A percentile compares a stretch with the other conserved stretches of the same genome.
Evolutionary conservation across 2,888 invertebrate species (phyloP).

Genomic region (Sarcophaga rosellei): DNA sequence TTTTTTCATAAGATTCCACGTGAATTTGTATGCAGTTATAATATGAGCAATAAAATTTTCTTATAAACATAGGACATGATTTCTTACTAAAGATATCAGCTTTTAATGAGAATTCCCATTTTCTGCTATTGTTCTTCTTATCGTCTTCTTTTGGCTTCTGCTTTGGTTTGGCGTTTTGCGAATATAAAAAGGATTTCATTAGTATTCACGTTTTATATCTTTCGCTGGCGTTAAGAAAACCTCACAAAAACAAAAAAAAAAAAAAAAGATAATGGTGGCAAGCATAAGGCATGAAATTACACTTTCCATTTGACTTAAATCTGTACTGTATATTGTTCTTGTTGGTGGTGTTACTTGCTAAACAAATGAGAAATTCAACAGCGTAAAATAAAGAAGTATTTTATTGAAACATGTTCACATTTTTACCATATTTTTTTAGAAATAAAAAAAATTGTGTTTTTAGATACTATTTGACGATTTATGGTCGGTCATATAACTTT

Average conservation of each 20-base stretch:
- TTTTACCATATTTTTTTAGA: too few species aligned
- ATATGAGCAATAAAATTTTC: conserved; percentile 59
- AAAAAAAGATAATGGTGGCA: neutral
- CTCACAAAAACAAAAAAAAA: neutral
- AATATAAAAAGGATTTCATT: conserved; percentile 2
- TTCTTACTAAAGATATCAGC: conserved; percentile 53
- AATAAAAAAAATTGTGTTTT: too few species aligned
- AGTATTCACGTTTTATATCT: conserved; percentile 22
- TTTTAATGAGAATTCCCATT: conserved; percentile 56
- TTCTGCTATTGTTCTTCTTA: conserved; percentile 47
- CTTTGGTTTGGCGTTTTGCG: neutral
- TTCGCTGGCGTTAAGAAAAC: neutral
- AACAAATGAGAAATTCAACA: neutral
- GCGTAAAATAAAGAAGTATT: neutral
- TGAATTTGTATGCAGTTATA: conserved; percentile 50
- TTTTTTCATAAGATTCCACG: conserved; percentile 24
- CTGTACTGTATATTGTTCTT: neutral
- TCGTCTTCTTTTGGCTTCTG: neutral
- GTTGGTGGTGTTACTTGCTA: neutral
- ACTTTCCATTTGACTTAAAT: neutral
- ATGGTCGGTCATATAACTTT: too few species aligned
- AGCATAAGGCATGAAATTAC: conserved; percentile 36
- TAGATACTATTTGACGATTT: too few species aligned
- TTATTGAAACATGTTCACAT: too few species aligned
- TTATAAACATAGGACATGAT: conserved; percentile 60